Conservation (phyloP, 1,140 invertebrate species). For the Megathymus violae region DNA sequence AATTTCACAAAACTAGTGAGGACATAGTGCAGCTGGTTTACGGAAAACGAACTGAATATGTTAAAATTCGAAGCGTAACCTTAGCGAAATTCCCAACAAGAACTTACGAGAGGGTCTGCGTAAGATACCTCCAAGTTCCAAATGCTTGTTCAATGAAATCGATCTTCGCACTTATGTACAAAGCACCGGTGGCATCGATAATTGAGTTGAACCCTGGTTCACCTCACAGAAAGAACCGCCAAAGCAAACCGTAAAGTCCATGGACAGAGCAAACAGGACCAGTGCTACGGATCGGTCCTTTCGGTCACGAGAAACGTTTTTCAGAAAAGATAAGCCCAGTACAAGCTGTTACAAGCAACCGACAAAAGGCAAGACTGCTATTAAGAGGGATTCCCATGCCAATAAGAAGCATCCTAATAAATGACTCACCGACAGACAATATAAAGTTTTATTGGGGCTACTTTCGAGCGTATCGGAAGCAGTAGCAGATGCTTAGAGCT, state of each 20-base stretch:
- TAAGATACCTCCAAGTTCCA: conserved; percentile 19
- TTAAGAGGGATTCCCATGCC: neutral
- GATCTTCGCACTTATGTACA: conserved; percentile 10
- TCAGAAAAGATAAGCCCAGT: neutral
- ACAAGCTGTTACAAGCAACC: neutral
- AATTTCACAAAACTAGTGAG: conserved; percentile 30
- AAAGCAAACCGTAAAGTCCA: neutral
- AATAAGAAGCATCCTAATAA: neutral
- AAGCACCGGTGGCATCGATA: conserved; percentile 21
- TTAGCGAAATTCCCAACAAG: conserved; percentile 14
- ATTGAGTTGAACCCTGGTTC: conserved; percentile 18
- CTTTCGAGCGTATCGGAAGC: no score
- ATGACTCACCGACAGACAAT: no score
- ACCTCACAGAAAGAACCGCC: neutral
- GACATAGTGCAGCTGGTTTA: conserved; percentile 28
- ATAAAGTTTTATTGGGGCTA: no score
- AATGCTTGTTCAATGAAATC: conserved; percentile 13
- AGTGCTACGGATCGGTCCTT: neutral
- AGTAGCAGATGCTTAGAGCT: no score
- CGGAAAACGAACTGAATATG: conserved; percentile 32
- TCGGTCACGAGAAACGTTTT: neutral
- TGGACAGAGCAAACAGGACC: neutral
- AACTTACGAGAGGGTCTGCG: conserved; percentile 24
- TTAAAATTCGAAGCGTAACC: conserved; percentile 36
- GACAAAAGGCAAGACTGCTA: neutral